phyloP scores from a whole-genome alignment of 1,140 invertebrate species.

The Coelopa frigida region DNA sequence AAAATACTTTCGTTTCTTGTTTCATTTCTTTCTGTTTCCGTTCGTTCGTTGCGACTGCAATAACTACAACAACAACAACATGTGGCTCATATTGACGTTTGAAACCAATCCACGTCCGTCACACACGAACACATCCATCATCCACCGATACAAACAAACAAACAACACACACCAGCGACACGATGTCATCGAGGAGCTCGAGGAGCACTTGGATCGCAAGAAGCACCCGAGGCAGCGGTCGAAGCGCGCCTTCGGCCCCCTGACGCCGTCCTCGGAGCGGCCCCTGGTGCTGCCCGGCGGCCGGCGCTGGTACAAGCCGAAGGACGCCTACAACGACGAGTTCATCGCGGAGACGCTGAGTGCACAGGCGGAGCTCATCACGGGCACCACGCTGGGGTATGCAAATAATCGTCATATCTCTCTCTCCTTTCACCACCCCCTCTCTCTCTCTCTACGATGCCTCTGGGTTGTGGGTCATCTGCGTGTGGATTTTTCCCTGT shows the following conservation, averaged over 20 bases:
- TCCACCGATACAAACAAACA: conserved; percentile 1
- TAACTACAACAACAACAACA: too few relatives aligned
- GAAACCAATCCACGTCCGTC: neutral
- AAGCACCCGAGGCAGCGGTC: conserved; percentile 44
- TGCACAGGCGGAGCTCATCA: conserved; percentile 67
- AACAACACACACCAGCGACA: conserved; percentile 29
- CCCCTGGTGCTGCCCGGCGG: conserved; percentile 61
- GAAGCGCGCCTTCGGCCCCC: conserved; percentile 50
- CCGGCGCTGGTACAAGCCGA: conserved; percentile 63
- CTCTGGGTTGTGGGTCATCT: too few relatives aligned
- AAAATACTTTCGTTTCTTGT: too few relatives aligned
- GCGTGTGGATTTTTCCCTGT: too few relatives aligned
- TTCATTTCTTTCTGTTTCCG: too few relatives aligned
- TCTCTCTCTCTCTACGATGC: neutral
- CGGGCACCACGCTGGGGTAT: conserved; percentile 69
- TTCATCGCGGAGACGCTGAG: conserved; percentile 67
- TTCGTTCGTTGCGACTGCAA: too few relatives aligned
- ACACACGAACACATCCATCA: neutral
- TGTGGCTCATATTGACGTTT: too few relatives aligned
- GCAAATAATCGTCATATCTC: conserved; percentile 13
- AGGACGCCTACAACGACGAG: conserved; percentile 71
- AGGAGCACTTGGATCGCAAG: conserved; percentile 44
- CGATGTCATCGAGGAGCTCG: conserved; percentile 45
- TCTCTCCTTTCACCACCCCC: neutral
- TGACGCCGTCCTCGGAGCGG: conserved; percentile 48